Base-by-base conservation (phyloP, 2,797 vertebrate species). In the Acrocephalus scirpaceus region DNA sequence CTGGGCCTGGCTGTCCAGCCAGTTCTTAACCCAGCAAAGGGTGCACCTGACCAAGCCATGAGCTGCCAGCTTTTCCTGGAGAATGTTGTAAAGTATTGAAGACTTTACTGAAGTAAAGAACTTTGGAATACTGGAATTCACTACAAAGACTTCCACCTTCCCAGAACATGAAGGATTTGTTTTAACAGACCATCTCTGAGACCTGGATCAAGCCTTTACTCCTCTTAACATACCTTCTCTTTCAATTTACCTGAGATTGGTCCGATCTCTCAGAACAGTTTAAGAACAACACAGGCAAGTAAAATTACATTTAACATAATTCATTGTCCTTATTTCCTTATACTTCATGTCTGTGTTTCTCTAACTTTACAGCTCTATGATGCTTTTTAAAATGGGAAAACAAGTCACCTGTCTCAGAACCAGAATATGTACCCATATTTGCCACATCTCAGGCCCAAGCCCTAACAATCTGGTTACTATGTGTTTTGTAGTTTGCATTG, bases 11-110 rank as follows among this genome's bases (percentile, higher is more conserved):
- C 25, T 30, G 10, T 48, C 13, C 65, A 56, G 21, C 20, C 25
- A 34, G 30, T 13, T 56, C 36, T 56, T 42, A 38, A 21, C 13
- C 20, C 56, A 86, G 29, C 5, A 23, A 60, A 69, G 29, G 34
- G 19, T 40, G 25, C 29, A 54, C 9, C 11, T 48, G 17, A 62
- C 34, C 57, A 48, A 62, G 42, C 13, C 0, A 0, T 26, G 30
- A 13, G 29, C 48, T 48, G 30, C 7, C 48, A 62, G 57, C 30
- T 56, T 62, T 57, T 48, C 26, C 48, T 34, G 21, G 11, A 86
- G 32, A 77, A 48, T 30, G 25, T 11, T 34, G 5, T 25, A 17
- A 23, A 62, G 25, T 30, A 47, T 5, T 21, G 13, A 70, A 70
- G 23, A 15, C 5, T 71, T 47, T 32, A 36, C 15, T 42, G 21